Percentiles rank a stretch among this genome's conserved stretches.
phyloP scores from a whole-genome alignment of 2,113 vertebrate genomes.

The Tor tambroides region DNA sequence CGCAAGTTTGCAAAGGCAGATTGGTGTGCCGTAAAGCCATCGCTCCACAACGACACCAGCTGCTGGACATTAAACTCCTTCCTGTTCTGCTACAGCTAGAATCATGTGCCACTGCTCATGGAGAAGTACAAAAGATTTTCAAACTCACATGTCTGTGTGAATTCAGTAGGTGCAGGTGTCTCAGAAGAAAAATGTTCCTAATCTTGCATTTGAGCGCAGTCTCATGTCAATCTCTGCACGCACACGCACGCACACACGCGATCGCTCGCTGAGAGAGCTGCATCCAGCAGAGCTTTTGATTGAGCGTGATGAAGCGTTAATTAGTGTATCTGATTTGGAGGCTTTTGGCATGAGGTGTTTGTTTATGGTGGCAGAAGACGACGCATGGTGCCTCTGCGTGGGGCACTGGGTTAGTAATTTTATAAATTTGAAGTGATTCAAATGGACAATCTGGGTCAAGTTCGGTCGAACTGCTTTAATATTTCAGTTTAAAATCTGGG shows the following conservation, averaged over 20 bases:
- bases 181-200: neutral
- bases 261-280: neutral
- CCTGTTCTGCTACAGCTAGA: neutral
- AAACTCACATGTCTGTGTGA: neutral
- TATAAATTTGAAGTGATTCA: constrained; percentile 20
- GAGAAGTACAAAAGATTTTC: neutral
- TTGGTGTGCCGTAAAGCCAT: constrained; percentile 1
- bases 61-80: neutral
- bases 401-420: neutral
- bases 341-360: neutral
- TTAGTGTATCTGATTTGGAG: constrained; percentile 36
- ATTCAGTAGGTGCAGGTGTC: neutral
- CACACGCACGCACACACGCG: neutral
- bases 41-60: neutral
- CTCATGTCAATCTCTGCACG: neutral
- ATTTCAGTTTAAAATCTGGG: constrained; percentile 1
- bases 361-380: constrained; percentile 24
- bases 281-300: constrained; percentile 38
- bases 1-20: constrained; percentile 27
- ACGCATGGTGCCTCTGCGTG: neutral
- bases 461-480: neutral
- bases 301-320: constrained; percentile 29
- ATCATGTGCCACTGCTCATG: neutral
- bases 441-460: neutral
- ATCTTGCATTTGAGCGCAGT: neutral